A percentile compares a stretch with the other conserved stretches of the same genome.
Evolutionary conservation across 2,888 invertebrate species (phyloP).

Genomic region (Caenorhabditis sp.): DNA sequence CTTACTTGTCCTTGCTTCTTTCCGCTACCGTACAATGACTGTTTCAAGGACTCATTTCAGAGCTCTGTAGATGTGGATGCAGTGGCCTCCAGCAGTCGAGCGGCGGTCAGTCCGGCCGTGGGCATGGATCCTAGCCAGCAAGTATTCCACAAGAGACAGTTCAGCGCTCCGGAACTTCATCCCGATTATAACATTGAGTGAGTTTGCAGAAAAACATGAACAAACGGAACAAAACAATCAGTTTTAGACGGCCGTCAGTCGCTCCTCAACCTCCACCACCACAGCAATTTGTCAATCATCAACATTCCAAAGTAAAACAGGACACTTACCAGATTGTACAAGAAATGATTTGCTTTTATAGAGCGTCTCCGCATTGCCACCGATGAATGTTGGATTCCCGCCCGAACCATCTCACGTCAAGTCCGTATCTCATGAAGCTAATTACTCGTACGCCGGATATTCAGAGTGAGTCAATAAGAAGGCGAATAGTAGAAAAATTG

Average conservation of each 20-base stretch:
- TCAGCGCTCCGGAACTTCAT: conserved; percentile 58
- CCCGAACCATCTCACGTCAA: conserved; percentile 52
- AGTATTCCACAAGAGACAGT: conserved; percentile 43
- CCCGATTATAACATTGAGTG: conserved; percentile 48
- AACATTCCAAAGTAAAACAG: conserved; percentile 54
- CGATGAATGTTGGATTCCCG: conserved; percentile 39
- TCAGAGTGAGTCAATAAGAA: conserved; percentile 52
- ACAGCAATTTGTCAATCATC: conserved; percentile 39
- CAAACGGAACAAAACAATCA: neutral
- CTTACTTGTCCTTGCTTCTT: neutral
- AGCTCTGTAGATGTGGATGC: conserved; percentile 55
- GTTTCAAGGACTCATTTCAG: conserved; percentile 17
- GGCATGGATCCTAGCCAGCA: conserved; percentile 30
- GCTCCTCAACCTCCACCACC: conserved; percentile 17
- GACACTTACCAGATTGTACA: neutral
- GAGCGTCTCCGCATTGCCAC: conserved; percentile 58
- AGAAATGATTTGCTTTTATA: conserved; percentile 5
- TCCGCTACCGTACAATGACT: neutral
- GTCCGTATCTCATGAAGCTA: conserved; percentile 58
- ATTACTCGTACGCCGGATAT: conserved; percentile 44
- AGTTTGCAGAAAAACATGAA: neutral
- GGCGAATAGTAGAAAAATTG: neutral
- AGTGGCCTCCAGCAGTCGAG: conserved; percentile 52
- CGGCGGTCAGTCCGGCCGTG: conserved; percentile 48
- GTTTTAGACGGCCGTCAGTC: conserved; percentile 26